phyloP scores from a whole-genome alignment of 2,888 invertebrate genomes.

The Odiellus spinosus region DNA sequence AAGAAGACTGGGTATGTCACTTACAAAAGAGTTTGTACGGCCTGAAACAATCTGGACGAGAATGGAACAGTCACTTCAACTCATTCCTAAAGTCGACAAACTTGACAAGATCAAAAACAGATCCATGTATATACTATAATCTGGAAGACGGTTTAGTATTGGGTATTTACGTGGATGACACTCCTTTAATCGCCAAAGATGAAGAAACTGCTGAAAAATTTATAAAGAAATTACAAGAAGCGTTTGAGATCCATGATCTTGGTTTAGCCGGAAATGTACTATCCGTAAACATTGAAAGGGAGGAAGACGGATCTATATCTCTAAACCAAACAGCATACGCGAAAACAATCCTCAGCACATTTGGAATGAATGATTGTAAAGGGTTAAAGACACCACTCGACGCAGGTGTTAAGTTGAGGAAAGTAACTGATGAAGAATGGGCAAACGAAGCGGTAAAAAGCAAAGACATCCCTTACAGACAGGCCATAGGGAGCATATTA shows the following conservation, averaged over 20 bases:
- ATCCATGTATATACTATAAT: constrained; percentile 6
- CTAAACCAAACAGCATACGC: constrained; percentile 5
- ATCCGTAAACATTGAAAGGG: neutral
- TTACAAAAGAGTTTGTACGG: constrained; percentile 6
- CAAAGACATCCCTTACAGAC: too few species aligned
- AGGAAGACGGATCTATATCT: constrained; percentile 3
- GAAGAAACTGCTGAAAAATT: constrained; percentile 2
- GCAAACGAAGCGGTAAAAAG: too few species aligned
- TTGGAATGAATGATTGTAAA: too few species aligned
- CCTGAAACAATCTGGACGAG: too few species aligned
- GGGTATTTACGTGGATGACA: constrained; percentile 6
- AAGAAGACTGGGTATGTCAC: constrained; percentile 6
- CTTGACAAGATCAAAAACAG: constrained; percentile 1
- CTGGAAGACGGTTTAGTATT: neutral
- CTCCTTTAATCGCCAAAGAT: constrained; percentile 2
- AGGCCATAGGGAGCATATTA: too few species aligned
- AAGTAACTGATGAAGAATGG: too few species aligned
- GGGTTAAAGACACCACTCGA: too few species aligned
- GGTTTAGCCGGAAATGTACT: constrained; percentile 1
- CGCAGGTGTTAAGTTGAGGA: too few species aligned
- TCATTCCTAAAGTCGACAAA: neutral
- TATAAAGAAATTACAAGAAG: neutral
- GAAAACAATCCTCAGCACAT: too few species aligned
- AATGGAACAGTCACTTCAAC: constrained; percentile 4
- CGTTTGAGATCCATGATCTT: constrained; percentile 1